Evolutionary conservation across 2,888 invertebrate genomes (phyloP), one percentile per base, ranked within the genome.

Genomic region (Seladonia tumulorum): DNA sequence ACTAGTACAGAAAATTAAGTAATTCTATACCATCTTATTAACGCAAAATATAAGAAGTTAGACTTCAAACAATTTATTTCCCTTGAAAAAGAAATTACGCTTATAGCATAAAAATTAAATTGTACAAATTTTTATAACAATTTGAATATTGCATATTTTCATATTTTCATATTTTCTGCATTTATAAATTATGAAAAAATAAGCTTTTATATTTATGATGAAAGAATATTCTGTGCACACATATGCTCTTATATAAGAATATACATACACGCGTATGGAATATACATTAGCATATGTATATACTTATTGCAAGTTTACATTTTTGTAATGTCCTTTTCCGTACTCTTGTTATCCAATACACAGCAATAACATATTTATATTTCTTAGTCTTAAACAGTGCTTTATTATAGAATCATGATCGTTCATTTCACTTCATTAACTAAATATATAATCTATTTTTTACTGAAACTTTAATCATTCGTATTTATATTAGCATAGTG

Each of bases 321-420:
- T 68, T 81, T 83, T 77, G 81, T 82, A 81, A 73, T 82, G 74
- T 25, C 47, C 83, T 83, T 68, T 49, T 16, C 22, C 57, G 12
- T 78, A 47, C 57, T 25, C 63, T 35, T 70, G 72, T 14, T 29
- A 57, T 89, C 83, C 75, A 80, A 71, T 90, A 83, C 74, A 72
- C 75, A 86, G 71, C 83, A 81, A 81, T 88, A 79, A 76, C 74
- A 90, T 82, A 79, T 82, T 57, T 87, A 79, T 25, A 22, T 29
- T 90, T 85, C 83, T 81, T 86, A 81, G 80, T 88, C 90, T 57
- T 88, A 75, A 80, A 74, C 82, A 84, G 66, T 76, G 60, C 66
- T 89, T 86, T 79, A 71, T 87, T 84, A 86, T 70, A 85, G 60
- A 76, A 82, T 86, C 63, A 88, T 85, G 90, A 79, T 82, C 82